Evolutionary conservation across 2,888 invertebrate species (phyloP), one percentile per base, ranked within the genome.

Genomic region (Mimumesa dahlbomi): DNA sequence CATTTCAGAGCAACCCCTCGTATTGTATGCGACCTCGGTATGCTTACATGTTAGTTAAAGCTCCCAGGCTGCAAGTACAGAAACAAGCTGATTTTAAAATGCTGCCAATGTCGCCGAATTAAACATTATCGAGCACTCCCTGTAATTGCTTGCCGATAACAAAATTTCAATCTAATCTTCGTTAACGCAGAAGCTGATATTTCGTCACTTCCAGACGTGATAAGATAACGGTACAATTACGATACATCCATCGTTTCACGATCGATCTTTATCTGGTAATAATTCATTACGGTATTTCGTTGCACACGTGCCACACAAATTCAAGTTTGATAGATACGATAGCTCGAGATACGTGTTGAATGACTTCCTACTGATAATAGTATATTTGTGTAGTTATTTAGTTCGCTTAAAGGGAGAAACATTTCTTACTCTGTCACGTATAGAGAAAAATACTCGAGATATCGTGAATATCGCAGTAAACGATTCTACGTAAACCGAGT

Each of bases 191-290:
- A 22, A 16, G 14, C 29, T 6, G 40, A 52, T 29, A 42, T 19
- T 43, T 13, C 11, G 14, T 38, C 19, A 4, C n/a, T 21, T 40
- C 9, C n/a, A 49, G 49, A 31, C 4, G 19, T 4, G 49, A 58
- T 58, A 64, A 58, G 64, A 64, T 64, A 64, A 36, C 11, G 11
- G 14, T 1, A 2, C 16, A 25, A 18, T 58, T 45, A 13, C 21
- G 34, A 34, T 34, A 45, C 13, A 6, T 34, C 36, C 34, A 4
- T n/a, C n/a, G 34, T n/a, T 11, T n/a, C 34, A n/a, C n/a, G 2
- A 43, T 34, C 31, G 18, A 48, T 62, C 40, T 19, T 62, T 62
- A 63, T 42, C 29, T 13, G 13, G 29, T 5, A 25, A 16, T 18
- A 19, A 31, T 16, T 54, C 29, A 29, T 57, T n/a, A n/a, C n/a